Base-by-base conservation (phyloP, 2,113 vertebrate species). In the Xiphias gladius region DNA sequence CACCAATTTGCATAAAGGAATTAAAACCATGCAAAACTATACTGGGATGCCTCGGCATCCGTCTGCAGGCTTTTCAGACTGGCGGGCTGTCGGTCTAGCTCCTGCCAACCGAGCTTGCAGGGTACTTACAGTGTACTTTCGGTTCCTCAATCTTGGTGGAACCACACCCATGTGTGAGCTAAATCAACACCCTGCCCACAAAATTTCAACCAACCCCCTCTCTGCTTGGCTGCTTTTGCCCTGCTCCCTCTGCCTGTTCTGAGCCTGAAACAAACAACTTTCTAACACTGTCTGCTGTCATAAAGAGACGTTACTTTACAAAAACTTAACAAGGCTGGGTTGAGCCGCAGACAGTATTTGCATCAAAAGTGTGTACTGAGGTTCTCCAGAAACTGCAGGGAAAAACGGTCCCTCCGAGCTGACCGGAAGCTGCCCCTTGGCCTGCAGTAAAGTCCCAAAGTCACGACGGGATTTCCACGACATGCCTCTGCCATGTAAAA, bases 101-200 rank as follows among this genome's bases (percentile, higher is more conserved):
- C 76, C 73, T 26, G 24, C 55, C 67, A 75, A 80, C 73, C 54
- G 59, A 37, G 52, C 54, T 43, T 10, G 7, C 28, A 80, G 22
- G 28, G 54, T 39, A 48, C 12, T 50, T 11, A 1, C 17, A 41
- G 4, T 39, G 24, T 43, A 77, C 80, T 92, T 86, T 94, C 85
- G 26, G 57, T 94, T 94, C 91, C 87, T 84, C 75, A 28, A 75
- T 46, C 41, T 75, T 19, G 20, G 10, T 66, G 24, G 52, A 81
- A 76, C 87, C 89, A 89, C 89, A 86, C 89, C 90, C 90, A 82
- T 71, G 41, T 76, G 22, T 32, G 59, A 66, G 58, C 66, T 86
- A 85, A 86, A 67, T 69, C 55, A 50, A 75, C 61, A 75, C 22
- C 4, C 43, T 35, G 41, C 16, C 66, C 61, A 76, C 35, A 28